Evolutionary conservation across 2,113 vertebrate species (phyloP).

Genomic region (Apodemus sylvaticus): DNA sequence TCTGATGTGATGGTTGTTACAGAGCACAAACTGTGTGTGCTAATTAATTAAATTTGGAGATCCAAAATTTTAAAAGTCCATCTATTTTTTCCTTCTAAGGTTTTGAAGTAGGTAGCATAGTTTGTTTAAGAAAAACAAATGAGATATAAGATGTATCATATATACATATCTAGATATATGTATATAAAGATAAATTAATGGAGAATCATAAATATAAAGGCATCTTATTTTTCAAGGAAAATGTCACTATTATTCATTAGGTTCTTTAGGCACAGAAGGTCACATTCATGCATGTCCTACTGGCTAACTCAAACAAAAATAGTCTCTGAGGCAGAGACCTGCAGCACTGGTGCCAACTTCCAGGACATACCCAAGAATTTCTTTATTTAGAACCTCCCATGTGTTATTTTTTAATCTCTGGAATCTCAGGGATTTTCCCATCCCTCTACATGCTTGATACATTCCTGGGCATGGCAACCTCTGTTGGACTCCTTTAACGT

Average conservation of each 20-base stretch:
- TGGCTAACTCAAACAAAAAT: slow-evolving; percentile 71
- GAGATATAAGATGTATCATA: slow-evolving; percentile 14
- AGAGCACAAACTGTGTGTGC: neutral
- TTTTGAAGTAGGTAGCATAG: slow-evolving; percentile 36
- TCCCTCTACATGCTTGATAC: slow-evolving; percentile 85
- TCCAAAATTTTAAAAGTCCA: neutral
- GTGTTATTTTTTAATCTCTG: slow-evolving; percentile 79
- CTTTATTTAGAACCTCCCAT: slow-evolving; percentile 83
- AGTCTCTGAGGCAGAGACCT: slow-evolving; percentile 68
- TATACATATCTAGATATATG: neutral
- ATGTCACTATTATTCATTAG: neutral
- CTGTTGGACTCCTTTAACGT: slow-evolving; percentile 80
- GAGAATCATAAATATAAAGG: neutral
- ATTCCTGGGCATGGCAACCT: slow-evolving; percentile 76
- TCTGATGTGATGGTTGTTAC: neutral
- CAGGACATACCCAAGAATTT: slow-evolving; percentile 78
- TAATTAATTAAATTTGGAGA: slow-evolving; percentile 54
- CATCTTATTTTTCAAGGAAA: slow-evolving; percentile 21
- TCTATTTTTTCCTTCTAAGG: neutral
- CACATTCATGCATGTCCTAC: neutral
- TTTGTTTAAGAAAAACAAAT: slow-evolving; percentile 11
- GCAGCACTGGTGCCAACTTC: slow-evolving; percentile 80
- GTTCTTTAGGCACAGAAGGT: slow-evolving; percentile 17
- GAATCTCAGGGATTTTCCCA: slow-evolving; percentile 85
- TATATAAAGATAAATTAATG: slow-evolving; percentile 43